Conservation (phyloP, 2,113 vertebrate species). For the Rhagologus leucostigma region DNA sequence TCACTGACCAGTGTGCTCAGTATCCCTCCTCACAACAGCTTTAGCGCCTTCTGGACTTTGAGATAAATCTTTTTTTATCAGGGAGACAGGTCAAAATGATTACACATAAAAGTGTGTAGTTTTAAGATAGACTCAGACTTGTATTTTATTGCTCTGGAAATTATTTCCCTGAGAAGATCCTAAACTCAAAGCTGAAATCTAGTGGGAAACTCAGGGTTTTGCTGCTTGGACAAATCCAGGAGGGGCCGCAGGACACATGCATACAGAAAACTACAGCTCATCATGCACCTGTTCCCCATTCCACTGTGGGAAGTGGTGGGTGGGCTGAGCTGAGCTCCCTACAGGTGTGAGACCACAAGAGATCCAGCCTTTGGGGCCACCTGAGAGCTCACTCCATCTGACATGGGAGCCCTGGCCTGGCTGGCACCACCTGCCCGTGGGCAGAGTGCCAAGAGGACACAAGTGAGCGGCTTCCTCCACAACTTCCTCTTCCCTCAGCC, state of each 20-base stretch:
- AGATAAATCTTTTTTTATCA: not conserved
- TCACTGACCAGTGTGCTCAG: not conserved
- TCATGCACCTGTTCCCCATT: fast-evolving
- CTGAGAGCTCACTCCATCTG: not conserved
- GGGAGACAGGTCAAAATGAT: not conserved
- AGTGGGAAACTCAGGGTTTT: not conserved
- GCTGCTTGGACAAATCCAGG: not conserved
- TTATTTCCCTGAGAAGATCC: not conserved
- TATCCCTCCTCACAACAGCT: not conserved
- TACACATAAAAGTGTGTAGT: not conserved
- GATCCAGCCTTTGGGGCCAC: not conserved
- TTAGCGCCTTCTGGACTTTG: not conserved
- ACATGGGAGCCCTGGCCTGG: fast-evolving
- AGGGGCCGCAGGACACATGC: not conserved
- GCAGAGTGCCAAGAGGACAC: fast-evolving
- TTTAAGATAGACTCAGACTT: not conserved
- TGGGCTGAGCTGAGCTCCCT: not conserved
- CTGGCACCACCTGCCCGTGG: not conserved
- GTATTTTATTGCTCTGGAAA: not conserved
- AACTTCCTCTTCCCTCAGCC: fast-evolving
- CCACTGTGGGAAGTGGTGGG: fast-evolving
- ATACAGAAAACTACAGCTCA: not conserved
- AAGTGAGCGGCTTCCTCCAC: fast-evolving
- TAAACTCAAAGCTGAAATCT: not conserved
- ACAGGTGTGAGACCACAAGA: not conserved